Conservation (phyloP, 2,888 invertebrate genomes). For the Tipula unca region DNA sequence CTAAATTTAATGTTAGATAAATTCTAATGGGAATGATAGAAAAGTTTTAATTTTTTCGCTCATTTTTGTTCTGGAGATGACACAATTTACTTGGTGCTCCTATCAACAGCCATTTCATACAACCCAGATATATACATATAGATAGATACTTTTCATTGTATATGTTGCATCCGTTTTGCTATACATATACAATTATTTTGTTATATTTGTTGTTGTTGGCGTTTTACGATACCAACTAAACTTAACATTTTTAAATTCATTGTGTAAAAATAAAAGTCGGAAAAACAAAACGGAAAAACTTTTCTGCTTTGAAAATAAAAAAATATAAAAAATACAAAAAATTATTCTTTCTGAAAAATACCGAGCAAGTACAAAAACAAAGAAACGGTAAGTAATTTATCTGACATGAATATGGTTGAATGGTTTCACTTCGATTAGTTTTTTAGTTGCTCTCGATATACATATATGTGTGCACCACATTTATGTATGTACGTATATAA, state of each 20-base stretch:
- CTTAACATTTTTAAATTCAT: background rate
- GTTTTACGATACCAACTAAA: background rate
- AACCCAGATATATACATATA: background rate
- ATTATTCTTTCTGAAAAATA: background rate
- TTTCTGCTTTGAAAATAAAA: background rate
- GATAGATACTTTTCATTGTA: background rate
- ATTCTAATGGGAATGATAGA: constrained; percentile 14
- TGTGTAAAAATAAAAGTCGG: background rate
- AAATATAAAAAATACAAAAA: background rate
- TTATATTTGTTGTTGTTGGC: background rate
- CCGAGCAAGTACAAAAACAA: background rate
- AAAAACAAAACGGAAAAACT: background rate
- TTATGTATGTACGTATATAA: background rate
- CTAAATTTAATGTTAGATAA: background rate
- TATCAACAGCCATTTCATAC: background rate
- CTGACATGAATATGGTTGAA: constrained; percentile 14
- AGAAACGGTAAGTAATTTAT: background rate
- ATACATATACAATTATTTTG: background rate
- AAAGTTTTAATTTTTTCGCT: background rate
- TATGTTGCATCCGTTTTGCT: background rate
- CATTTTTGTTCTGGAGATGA: background rate
- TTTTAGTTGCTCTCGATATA: background rate
- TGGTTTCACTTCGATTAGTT: background rate
- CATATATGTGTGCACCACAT: background rate
- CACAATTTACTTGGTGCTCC: background rate